phyloP scores from a whole-genome alignment of 2,797 vertebrate species.

The Erithacus rubecula region DNA sequence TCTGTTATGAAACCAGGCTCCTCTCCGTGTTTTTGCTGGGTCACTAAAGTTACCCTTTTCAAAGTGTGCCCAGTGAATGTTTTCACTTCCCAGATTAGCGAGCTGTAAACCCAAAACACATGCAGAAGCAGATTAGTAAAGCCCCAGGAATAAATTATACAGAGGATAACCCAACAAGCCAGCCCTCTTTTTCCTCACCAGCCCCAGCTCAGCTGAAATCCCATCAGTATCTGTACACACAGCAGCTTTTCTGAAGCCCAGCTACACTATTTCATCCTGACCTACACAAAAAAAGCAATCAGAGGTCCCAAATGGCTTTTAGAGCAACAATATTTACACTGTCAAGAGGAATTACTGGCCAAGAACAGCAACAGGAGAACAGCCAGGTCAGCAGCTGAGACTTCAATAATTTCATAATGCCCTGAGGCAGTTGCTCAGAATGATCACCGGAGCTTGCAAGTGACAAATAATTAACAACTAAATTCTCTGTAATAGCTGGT shows the following conservation, averaged over 20 bases:
- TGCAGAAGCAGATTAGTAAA: background rate
- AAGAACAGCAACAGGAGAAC: constrained; percentile 17
- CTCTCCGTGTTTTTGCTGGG: background rate
- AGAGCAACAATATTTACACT: constrained; percentile 35
- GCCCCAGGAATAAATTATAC: background rate
- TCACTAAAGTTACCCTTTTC: background rate
- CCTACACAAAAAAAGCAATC: background rate
- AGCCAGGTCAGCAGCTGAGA: constrained; percentile 50
- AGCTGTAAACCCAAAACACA: background rate
- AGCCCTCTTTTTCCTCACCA: background rate
- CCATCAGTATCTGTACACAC: background rate
- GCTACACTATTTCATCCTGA: background rate
- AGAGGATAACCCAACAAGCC: background rate
- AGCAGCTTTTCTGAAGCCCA: background rate
- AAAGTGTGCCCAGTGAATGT: fast-evolving
- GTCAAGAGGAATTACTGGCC: constrained; percentile 13
- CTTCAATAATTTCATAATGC: constrained; percentile 13
- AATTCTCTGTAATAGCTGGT: background rate
- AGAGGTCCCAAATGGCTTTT: background rate
- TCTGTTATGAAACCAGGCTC: background rate
- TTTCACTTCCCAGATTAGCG: background rate
- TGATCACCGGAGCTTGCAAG: constrained; percentile 21
- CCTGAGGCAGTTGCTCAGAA: background rate
- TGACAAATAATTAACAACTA: constrained; percentile 45
- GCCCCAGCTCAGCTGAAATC: background rate